These are phyloP conservation scores for Leptura quadrifasciata DNA, from an alignment of 2,888 invertebrate species.

Conservation along the genomic window DNA sequence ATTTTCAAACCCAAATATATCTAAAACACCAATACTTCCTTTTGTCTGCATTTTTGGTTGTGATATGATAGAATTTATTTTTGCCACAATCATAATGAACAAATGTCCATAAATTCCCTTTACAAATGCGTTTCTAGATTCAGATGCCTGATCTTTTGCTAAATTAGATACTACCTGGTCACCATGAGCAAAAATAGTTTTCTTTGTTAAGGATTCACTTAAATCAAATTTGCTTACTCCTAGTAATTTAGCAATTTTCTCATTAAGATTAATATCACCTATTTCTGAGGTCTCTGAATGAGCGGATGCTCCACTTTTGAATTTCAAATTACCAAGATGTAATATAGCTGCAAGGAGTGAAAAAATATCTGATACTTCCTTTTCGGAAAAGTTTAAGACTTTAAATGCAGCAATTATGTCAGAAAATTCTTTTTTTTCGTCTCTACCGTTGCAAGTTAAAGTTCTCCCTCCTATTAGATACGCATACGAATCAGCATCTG, in stretches of 20 bases:
- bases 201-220: slow-evolving; percentile 88
- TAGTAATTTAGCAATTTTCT: slow-evolving; percentile 82
- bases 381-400: slow-evolving; percentile 89
- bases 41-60: slow-evolving; percentile 76
- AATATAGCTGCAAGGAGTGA: slow-evolving; percentile 90
- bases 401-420: slow-evolving; percentile 95
- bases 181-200: slow-evolving; percentile 89
- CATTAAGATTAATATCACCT: slow-evolving; percentile 81
- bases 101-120: slow-evolving; percentile 95
- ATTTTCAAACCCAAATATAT: slow-evolving; percentile 98
- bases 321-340: slow-evolving; percentile 94
- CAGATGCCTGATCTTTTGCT: slow-evolving; percentile 84
- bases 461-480: slow-evolving; percentile 83
- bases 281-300: slow-evolving; percentile 94
- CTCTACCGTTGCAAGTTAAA: slow-evolving; percentile 86
- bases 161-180: slow-evolving; percentile 87
- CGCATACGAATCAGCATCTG: slow-evolving; percentile 83
- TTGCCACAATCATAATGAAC: slow-evolving; percentile 91
- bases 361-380: slow-evolving; percentile 90
- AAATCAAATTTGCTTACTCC: slow-evolving; percentile 84
- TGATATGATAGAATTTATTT: slow-evolving; percentile 91
- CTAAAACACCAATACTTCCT: slow-evolving; percentile 87
- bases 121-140: slow-evolving; percentile 93
- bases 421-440: slow-evolving; percentile 90
- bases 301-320: slow-evolving; percentile 82